These are phyloP conservation scores for Toxotes jaculatrix DNA, from an alignment of 2,113 vertebrate species.

Conservation along the genomic window DNA sequence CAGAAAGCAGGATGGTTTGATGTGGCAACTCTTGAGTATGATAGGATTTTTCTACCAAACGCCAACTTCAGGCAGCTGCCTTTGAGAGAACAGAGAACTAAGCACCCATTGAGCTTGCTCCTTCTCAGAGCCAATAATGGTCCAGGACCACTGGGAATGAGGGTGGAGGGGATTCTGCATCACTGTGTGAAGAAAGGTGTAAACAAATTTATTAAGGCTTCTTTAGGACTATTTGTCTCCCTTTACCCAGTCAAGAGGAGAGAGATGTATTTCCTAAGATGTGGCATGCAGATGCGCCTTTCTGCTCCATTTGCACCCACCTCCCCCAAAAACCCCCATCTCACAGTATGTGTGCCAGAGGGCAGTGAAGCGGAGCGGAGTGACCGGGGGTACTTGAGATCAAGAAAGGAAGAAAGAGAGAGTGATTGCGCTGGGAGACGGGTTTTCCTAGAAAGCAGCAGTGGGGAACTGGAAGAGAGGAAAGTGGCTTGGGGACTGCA, in stretches of 20 bases:
- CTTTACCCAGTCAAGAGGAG: slow-evolving; percentile 14
- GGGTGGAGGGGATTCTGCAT: slow-evolving; percentile 9
- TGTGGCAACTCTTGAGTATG: slow-evolving; percentile 13
- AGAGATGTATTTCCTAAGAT: slow-evolving; percentile 56
- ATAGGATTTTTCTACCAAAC: slow-evolving; percentile 20
- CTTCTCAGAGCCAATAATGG: neutral
- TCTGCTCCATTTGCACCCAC: slow-evolving; percentile 60
- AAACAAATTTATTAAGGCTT: slow-evolving; percentile 32
- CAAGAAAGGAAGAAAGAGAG: slow-evolving; percentile 59
- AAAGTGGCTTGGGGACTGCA: slow-evolving; percentile 64
- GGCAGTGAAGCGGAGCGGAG: slow-evolving; percentile 58
- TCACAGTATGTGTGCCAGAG: slow-evolving; percentile 54
- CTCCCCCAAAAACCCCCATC: slow-evolving; percentile 22
- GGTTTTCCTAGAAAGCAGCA: slow-evolving; percentile 83
- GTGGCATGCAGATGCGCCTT: slow-evolving; percentile 63
- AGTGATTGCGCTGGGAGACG: slow-evolving; percentile 59
- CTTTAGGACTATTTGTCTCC: slow-evolving; percentile 13
- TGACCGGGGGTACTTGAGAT: slow-evolving; percentile 67
- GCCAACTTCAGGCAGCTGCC: neutral
- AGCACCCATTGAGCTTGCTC: neutral
- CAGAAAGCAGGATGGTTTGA: slow-evolving; percentile 24
- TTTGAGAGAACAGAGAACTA: slow-evolving; percentile 6
- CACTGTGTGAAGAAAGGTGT: slow-evolving; percentile 21
- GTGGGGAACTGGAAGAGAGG: slow-evolving; percentile 48
- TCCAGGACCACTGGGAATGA: neutral